A percentile compares a stretch with the other conserved stretches of the same genome.
Conservation (phyloP, 2,888 invertebrate species). For the Ormyrus pomaceus region DNA sequence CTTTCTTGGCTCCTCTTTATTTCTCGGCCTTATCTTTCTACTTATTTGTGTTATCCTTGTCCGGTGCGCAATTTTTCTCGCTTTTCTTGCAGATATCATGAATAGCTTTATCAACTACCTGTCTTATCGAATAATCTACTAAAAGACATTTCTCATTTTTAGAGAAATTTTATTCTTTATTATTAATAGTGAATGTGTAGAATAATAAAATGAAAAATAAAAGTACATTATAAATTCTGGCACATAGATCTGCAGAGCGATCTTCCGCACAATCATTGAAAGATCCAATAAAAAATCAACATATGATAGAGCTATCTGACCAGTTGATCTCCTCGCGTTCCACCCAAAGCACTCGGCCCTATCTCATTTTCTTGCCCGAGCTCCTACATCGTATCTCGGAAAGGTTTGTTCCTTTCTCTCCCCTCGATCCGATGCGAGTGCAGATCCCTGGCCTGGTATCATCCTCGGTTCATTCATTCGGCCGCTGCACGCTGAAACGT, state of each 20-base stretch:
- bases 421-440: background rate
- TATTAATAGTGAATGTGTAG: background rate
- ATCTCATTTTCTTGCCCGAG: too few species aligned
- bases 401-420: background rate
- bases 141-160: too few species aligned
- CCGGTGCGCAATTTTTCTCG: too few species aligned
- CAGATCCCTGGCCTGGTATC: conserved; percentile 16
- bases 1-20: conserved; percentile 48
- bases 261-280: background rate
- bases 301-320: conserved; percentile 59
- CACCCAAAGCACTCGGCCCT: too few species aligned
- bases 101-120: background rate
- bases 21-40: conserved; percentile 34
- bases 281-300: conserved; percentile 18
- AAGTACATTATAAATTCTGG: too few species aligned
- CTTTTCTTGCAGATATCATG: too few species aligned
- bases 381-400: too few species aligned
- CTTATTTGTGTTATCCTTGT: background rate
- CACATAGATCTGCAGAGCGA: too few species aligned
- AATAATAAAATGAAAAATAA: too few species aligned
- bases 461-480: conserved; percentile 54
- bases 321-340: conserved; percentile 56
- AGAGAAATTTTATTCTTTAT: background rate
- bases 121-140: background rate
- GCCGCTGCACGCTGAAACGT: conserved; percentile 62